Conservation (phyloP, 1,140 invertebrate genomes). For the Meloidogyne floridensis region DNA sequence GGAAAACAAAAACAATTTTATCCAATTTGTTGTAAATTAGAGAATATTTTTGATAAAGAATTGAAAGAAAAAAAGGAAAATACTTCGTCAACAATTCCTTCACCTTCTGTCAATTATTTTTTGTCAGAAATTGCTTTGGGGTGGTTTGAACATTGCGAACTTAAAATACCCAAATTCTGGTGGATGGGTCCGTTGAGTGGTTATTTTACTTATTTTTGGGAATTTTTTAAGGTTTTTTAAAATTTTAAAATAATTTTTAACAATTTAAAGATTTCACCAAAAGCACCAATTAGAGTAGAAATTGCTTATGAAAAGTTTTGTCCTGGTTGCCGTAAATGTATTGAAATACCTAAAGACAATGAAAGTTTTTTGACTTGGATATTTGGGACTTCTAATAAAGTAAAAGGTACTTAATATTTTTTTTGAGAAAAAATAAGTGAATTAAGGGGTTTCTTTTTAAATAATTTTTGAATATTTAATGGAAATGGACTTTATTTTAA, state of each 20-base stretch:
- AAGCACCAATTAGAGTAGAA: conserved; percentile 19
- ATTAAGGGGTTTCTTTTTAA: no score
- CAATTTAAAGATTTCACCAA: conserved; percentile 25
- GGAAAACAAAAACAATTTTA: conserved; percentile 19
- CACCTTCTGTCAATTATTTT: conserved; percentile 3
- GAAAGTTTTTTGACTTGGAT: not conserved
- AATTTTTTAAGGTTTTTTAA: conserved; percentile 43
- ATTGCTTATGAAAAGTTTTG: conserved; percentile 41
- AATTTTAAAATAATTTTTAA: not conserved
- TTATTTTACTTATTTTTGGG: conserved; percentile 38
- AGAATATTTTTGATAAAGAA: conserved; percentile 4
- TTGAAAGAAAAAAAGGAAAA: not conserved
- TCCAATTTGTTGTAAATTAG: conserved; percentile 35
- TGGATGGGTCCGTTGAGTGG: conserved; percentile 36
- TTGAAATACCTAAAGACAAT: conserved; percentile 1
- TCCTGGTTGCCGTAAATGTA: conserved; percentile 38
- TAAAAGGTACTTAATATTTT: not conserved
- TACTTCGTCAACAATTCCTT: not conserved
- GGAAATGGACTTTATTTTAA: no score
- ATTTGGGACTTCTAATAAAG: not conserved
- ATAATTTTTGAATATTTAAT: no score
- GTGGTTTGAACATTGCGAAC: conserved; percentile 51
- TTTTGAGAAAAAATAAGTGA: no score
- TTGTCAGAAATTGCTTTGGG: conserved; percentile 36
- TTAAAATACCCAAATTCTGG: conserved; percentile 45